phyloP scores from a whole-genome alignment of 2,113 vertebrate genomes.

The Thryonomys swinderianus region DNA sequence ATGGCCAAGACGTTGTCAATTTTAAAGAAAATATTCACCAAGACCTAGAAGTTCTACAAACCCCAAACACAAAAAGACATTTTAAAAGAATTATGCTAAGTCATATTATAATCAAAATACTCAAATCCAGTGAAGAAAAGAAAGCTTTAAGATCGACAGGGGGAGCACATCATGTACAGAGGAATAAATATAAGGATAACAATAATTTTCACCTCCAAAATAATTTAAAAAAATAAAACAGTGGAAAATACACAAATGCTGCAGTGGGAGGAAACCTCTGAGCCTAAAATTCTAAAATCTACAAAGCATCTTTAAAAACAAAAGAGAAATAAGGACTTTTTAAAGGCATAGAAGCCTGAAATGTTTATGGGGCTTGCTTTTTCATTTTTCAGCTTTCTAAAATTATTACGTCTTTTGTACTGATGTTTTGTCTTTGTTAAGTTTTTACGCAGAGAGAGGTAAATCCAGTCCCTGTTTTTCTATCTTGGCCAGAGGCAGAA shows the following conservation, averaged over 20 bases:
- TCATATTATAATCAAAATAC: neutral
- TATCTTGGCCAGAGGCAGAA: neutral
- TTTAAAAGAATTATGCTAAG: neutral
- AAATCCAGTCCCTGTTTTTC: neutral
- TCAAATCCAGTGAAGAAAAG: neutral
- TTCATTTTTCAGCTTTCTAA: neutral
- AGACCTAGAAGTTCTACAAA: neutral
- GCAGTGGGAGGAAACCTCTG: accelerated
- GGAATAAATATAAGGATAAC: neutral
- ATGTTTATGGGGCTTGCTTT: neutral
- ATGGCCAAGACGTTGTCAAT: neutral
- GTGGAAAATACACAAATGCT: neutral
- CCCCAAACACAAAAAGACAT: neutral
- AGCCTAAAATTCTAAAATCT: neutral
- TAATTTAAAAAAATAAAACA: neutral
- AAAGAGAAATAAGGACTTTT: neutral
- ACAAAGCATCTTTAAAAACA: conserved; percentile 3
- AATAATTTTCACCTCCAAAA: neutral
- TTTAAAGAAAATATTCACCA: neutral
- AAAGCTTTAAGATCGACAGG: neutral
- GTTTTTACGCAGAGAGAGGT: neutral
- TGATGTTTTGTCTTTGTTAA: neutral
- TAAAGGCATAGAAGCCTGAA: neutral
- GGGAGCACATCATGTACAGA: neutral
- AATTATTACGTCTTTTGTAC: neutral